Base-by-base conservation (phyloP, 2,113 vertebrate species). In the Penelope pileata region DNA sequence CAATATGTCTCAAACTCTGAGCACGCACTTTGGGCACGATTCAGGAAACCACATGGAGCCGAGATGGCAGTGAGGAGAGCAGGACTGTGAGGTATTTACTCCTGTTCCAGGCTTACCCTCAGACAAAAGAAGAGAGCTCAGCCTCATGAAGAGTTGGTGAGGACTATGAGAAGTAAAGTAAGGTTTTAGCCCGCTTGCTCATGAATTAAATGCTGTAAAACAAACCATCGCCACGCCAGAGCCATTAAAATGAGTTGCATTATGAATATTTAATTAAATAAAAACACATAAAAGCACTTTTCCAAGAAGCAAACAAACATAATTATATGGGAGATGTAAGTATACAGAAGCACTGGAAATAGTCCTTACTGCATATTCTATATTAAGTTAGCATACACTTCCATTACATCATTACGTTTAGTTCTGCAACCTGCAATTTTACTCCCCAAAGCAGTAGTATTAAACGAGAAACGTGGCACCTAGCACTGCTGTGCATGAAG, bases 11-110 rank as follows among this genome's bases (percentile, higher is more conserved):
- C 56, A 9, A 47, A 51, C 32, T 67, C 34, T 29, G 7, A 53
- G 15, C 9, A 16, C 0, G 0, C 9, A 24, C 58, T 67, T 36
- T 1, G 11, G 62, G 58, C 4, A 63, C 32, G 27, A 16, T 9
- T n/a, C 34, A 30, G 51, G 88, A 66, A 38, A 6, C 10, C 34
- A 72, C 0, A 0, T 16, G 18, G 43, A 48, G 58, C 21, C 26
- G 30, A 62, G n/a, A 36, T 0, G 8, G 9, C 14, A 42, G 10
- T 12, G 30, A 43, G 32, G 23, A 78, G 17, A 66, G 19, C 8
- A 70, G 3, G 12, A 29, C 8, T 26, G 6, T 1, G 9, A 26
- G 18, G 6, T 56, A 42, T 17, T 51, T 9, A 24, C 68, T 32
- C 27, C 34, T 45, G 2, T 68, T 32, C 40, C 54, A 18, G 38